Evolutionary conservation across 2,797 vertebrate genomes (phyloP), one percentile per base, ranked within the genome.

Genomic region (Manis javanica): DNA sequence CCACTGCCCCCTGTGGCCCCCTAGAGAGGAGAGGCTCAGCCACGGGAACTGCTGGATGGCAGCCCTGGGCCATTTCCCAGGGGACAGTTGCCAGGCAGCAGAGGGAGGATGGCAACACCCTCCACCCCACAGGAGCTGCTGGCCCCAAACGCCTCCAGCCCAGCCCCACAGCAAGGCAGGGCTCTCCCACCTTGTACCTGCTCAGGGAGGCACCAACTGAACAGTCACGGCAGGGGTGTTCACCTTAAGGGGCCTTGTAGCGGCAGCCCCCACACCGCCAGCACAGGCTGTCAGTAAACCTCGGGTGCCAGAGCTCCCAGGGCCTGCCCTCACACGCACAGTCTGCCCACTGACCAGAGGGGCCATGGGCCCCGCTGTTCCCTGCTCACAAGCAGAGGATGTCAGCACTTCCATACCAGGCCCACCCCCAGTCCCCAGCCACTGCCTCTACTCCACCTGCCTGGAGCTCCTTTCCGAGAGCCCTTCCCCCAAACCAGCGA

Each of bases 71-170:
- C 5, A 31, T 91, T 86, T 96, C 95, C 88, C 5, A 3, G 87
- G 94, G 91, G 77, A 92, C 2, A 0, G 89, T 26, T 96, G 95
- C 96, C 78, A 92, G 72, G 94, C 77, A 68, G 91, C 1, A 0
- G 53, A 31, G 2, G 57, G 14, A 91, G 90, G 79, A 72, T 23
- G 81, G 53, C 4, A 2, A 46, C n/a, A 82, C 72, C 79, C 64
- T 55, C 19, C 53, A 46, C 26, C 68, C 87, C 34, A 68, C n/a
- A 49, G 84, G 88, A 90, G 96, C 37, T 0, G 18, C 59, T 42
- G 78, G 78, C 66, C 53, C 61, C 57, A 16, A 15, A 89, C 34
- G 59, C 74, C 59, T 78, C 59, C 51, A 1, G 42, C 31, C 18
- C 1, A 42, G 13, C 12, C 64, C 24, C 63, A 78, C 31, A 68